Evolutionary conservation across 2,113 vertebrate genomes (phyloP), one percentile per base, ranked within the genome.

Genomic region (Ascaphus truei): DNA sequence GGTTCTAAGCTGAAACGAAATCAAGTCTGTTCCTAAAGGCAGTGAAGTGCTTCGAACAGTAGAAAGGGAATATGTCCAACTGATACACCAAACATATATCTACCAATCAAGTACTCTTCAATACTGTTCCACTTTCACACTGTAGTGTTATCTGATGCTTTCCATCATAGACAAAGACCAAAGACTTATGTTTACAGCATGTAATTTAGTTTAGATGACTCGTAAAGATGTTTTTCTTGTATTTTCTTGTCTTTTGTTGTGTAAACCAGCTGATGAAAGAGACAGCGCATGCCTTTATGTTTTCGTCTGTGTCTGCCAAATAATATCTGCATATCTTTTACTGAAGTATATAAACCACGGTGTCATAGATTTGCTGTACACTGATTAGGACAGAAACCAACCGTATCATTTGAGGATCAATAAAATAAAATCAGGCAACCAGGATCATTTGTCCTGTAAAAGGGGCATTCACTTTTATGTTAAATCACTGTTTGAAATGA

Each of bases 191-290:
- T 51, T 69, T 69, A 69, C 55, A 69, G 23, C 66, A 27, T 60
- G 31, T 59, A 15, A 60, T 51, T 59, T 50, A 26, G 60, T 60
- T 59, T 50, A 69, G 66, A 69, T 69, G 66, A 59, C 55, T 69
- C 66, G 33, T 69, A 69, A 69, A 69, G 66, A 39, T 69, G 53
- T 58, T 69, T 68, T 36, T 53, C 22, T 13, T 31, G 52, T 11
- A 10, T 43, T 58, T 48, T 58, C 56, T 51, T 27, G n/a, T 9
- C 55, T 56, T 69, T 69, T 69, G 66, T 69, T 69, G 60, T 69
- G 55, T 60, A 69, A 69, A 50, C 60, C 29, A 12, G 15, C 43
- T 37, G 66, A 69, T 58, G 65, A 58, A 68, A 68, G 55, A 41
- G 30, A 50, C n/a, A 52, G 15, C 22, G 31, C 23, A n/a, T 26